Evolutionary conservation across 2,113 vertebrate genomes (phyloP).

Genomic region (Ginglymostoma cirratum): DNA sequence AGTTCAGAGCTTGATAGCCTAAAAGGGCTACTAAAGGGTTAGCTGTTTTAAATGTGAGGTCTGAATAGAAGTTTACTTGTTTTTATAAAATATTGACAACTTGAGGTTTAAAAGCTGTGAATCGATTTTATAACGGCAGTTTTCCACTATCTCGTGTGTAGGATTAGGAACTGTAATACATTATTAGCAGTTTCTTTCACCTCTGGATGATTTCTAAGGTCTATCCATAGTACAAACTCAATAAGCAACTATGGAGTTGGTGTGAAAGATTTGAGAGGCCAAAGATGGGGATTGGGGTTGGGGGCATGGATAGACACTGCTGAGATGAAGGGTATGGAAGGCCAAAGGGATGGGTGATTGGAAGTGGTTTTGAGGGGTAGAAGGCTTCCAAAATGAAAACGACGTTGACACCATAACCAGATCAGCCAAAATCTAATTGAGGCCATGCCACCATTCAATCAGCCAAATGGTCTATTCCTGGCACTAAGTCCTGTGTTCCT

Average conservation of each 20-base stretch:
- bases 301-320: background rate
- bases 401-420: too few species aligned
- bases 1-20: background rate
- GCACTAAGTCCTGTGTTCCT: too few species aligned
- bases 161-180: background rate
- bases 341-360: background rate
- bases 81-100: background rate
- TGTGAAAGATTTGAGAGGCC: background rate
- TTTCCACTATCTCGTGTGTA: background rate
- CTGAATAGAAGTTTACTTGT: background rate
- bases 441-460: too few species aligned
- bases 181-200: background rate
- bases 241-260: background rate
- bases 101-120: background rate
- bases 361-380: too few species aligned
- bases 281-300: background rate
- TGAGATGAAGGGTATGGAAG: background rate
- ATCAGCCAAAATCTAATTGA: too few species aligned
- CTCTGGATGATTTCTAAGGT: background rate
- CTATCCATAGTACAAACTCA: background rate
- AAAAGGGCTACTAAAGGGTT: background rate
- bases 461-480: too few species aligned
- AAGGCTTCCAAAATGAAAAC: too few species aligned
- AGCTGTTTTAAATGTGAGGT: background rate
- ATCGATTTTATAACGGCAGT: background rate